Conservation (phyloP, 1,140 invertebrate species). For the Tigriopus japonicus region DNA sequence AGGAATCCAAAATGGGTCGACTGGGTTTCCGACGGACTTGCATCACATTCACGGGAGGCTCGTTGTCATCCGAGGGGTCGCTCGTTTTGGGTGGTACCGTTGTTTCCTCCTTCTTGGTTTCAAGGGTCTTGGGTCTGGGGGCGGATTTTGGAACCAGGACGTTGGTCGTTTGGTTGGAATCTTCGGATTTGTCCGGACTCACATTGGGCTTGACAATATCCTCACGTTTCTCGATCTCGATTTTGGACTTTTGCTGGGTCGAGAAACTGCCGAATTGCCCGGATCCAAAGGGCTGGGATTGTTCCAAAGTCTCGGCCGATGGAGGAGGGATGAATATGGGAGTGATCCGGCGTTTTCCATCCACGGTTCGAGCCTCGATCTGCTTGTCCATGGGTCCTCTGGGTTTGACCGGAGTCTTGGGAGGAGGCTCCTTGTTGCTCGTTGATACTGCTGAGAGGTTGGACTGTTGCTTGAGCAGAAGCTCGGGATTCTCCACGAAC, state of each 20-base stretch:
- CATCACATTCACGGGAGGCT: neutral
- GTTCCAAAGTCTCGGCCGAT: neutral
- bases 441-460: neutral
- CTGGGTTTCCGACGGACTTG: neutral
- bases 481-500: conserved; percentile 61
- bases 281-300: neutral
- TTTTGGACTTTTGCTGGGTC: neutral
- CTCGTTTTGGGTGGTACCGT: neutral
- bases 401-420: neutral
- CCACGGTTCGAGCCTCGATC: conserved; percentile 80
- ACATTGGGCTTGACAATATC: conserved; percentile 7
- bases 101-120: neutral
- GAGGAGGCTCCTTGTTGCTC: neutral
- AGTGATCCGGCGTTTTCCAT: conserved; percentile 81
- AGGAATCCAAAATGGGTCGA: too few species aligned
- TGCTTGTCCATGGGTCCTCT: conserved; percentile 66
- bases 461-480: conserved; percentile 32
- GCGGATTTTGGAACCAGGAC: neutral
- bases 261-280: conserved; percentile 7
- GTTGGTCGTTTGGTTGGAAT: neutral
- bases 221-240: conserved; percentile 2
- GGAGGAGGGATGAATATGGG: conserved; percentile 70
- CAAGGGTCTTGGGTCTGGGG: neutral
- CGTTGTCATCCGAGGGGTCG: neutral
- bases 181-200: neutral